Evolutionary conservation across 2,113 vertebrate species (phyloP), one percentile per base, ranked within the genome.

Genomic region (Semnornis frantzii): DNA sequence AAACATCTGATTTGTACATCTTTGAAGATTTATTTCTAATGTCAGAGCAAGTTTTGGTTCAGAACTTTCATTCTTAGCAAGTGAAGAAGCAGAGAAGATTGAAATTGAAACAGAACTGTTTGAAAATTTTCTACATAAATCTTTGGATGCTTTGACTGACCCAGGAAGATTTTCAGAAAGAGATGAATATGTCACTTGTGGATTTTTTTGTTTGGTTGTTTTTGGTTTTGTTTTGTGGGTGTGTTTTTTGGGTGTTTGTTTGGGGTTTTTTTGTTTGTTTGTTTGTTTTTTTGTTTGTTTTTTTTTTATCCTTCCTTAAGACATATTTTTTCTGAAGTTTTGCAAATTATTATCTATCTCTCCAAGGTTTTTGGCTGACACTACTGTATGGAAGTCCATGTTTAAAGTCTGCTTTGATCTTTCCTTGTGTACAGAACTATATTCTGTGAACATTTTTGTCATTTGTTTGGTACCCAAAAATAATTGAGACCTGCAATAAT

Each of bases 401-500:
- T 68, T 85, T 64, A 70, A 78, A 84, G 50, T 21, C 13, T 42
- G 17, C 65, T 90, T 72, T 91, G 82, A 89, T 89, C 46, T 57
- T 44, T 59, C 50, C 57, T 31, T 66, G 16, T 33, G 31, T 55
- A 6, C 59, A 20, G 63, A 59, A 59, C 59, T 83, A 15, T 34
- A 21, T 63, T 54, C 94, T 58, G 28, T 44, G 81, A 34, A 34
- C 60, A n/a, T 63, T 73, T 73, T 70, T 52, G 72, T 81, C 63
- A 76, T 88, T 79, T 85, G 6, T 75, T 94, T 94, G 68, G 82
- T 87, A 65, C 75, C 50, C 62, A 25, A 42, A 63, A 63, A 48
- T 94, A 91, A 84, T 30, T 76, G 80, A 62, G 77, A 28, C 46
- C 57, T 72, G 39, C 73, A 63, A 8, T 87, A 87, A 75, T 48